Evolutionary conservation across 2,888 invertebrate genomes (phyloP).

Genomic region (Phyto melanocephala): DNA sequence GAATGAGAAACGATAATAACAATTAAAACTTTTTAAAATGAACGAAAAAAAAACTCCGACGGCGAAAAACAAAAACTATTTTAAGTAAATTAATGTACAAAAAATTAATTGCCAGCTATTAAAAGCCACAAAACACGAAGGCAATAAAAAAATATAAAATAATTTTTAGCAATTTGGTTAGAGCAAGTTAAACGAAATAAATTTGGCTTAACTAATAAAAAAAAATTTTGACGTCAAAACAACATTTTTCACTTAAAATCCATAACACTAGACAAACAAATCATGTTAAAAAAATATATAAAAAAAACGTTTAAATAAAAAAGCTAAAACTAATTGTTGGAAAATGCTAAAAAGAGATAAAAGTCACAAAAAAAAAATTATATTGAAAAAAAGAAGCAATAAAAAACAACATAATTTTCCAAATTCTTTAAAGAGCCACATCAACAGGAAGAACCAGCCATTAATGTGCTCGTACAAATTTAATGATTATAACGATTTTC

Average conservation of each 20-base stretch:
- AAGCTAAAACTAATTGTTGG: conserved; percentile 29
- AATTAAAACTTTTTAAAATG: conserved; percentile 2
- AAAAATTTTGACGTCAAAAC: conserved; percentile 68
- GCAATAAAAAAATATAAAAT: conserved; percentile 22
- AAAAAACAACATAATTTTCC: not conserved
- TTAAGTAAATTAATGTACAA: not conserved
- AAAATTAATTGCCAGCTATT: not conserved
- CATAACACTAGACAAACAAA: conserved; percentile 1
- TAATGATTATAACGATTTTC: conserved; percentile 55
- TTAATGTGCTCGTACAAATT: conserved; percentile 23
- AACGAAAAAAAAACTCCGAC: conserved; percentile 2
- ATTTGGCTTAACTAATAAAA: not conserved
- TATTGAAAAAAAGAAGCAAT: not conserved
- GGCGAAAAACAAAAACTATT: not conserved
- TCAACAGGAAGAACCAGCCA: conserved; percentile 53
- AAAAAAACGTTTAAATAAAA: not conserved
- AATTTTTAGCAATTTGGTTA: conserved; percentile 10
- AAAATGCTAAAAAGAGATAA: not conserved
- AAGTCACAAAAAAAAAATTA: too few relatives aligned
- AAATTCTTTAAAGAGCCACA: conserved; percentile 35
- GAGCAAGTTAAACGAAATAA: conserved; percentile 21
- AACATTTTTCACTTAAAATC: conserved; percentile 74
- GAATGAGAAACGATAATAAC: not conserved
- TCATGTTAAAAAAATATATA: conserved; percentile 43
- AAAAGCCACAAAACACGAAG: conserved; percentile 19